Evolutionary conservation across 2,113 vertebrate genomes (phyloP).

Genomic region (Eonycteris spelaea): DNA sequence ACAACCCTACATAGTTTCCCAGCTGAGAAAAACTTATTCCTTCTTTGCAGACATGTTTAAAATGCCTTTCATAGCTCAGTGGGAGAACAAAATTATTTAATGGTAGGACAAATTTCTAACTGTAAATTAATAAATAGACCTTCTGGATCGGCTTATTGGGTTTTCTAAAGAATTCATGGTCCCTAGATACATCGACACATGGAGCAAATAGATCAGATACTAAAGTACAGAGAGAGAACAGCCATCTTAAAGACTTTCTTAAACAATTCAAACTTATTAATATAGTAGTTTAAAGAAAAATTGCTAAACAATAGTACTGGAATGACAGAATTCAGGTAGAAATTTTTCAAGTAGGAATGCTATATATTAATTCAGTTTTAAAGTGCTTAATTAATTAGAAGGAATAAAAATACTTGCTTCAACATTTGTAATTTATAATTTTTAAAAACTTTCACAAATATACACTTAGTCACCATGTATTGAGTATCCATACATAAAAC

Average conservation of each 20-base stretch:
- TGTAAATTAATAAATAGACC: not conserved
- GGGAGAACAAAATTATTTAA: not conserved
- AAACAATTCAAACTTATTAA: conserved; percentile 18
- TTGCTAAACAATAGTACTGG: not conserved
- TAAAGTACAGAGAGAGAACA: not conserved
- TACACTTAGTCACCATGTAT: not conserved
- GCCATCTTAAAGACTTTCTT: not conserved
- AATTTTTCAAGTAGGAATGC: not conserved
- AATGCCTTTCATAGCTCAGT: not conserved
- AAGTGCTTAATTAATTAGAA: not conserved
- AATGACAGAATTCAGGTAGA: not conserved
- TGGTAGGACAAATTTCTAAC: not conserved
- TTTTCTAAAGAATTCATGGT: not conserved
- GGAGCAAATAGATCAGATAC: not conserved
- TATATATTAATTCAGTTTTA: not conserved
- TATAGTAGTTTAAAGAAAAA: not conserved
- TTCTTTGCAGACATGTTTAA: not conserved
- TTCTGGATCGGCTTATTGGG: not conserved
- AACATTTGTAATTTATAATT: not conserved
- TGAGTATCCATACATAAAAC: not conserved
- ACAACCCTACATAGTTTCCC: not conserved
- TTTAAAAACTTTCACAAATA: not conserved
- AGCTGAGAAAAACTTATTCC: not conserved
- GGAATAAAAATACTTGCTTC: not conserved
- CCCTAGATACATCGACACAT: not conserved